phyloP scores from a whole-genome alignment of 1,140 invertebrate species.

The Wiebesia pumilae region DNA sequence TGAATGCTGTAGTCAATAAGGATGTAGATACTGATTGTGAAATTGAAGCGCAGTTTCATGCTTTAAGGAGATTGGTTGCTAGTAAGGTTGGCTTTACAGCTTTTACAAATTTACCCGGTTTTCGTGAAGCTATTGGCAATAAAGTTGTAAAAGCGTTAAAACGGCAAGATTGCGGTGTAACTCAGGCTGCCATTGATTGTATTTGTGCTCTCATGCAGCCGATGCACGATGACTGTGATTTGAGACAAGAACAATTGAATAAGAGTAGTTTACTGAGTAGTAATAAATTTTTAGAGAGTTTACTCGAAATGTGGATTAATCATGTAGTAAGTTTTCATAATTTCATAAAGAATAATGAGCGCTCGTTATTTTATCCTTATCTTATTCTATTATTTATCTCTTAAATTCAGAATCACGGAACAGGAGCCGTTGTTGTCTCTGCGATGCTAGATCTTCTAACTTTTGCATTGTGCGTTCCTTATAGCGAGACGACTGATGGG shows the following conservation, averaged over 20 bases:
- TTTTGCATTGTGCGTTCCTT: constrained; percentile 98
- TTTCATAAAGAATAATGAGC: constrained; percentile 12
- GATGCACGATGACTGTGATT: constrained; percentile 96
- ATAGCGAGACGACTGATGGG: constrained; percentile 98
- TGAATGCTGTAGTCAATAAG: constrained; percentile 84
- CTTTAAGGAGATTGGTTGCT: constrained; percentile 92
- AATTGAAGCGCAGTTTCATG: constrained; percentile 95
- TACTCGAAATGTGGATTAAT: constrained; percentile 95
- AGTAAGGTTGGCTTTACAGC: constrained; percentile 98
- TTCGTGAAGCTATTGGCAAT: constrained; percentile 94
- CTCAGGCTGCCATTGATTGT: constrained; percentile 97
- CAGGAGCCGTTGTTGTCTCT: constrained; percentile 87
- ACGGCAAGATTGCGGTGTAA: constrained; percentile 90
- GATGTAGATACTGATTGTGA: constrained; percentile 83
- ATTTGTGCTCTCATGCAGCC: constrained; percentile 98
- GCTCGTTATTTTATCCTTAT: neutral
- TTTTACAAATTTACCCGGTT: constrained; percentile 92
- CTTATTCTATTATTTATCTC: neutral
- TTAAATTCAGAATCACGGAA: constrained; percentile 81
- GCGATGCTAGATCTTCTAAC: constrained; percentile 99
- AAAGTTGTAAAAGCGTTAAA: constrained; percentile 95
- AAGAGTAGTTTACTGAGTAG: constrained; percentile 96
- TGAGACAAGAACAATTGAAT: constrained; percentile 98
- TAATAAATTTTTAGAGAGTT: constrained; percentile 92
- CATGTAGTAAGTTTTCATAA: constrained; percentile 86